These are phyloP conservation scores for Myioborus melanocephalus DNA, from an alignment of 2,797 vertebrate genomes.

Conservation along the genomic window DNA sequence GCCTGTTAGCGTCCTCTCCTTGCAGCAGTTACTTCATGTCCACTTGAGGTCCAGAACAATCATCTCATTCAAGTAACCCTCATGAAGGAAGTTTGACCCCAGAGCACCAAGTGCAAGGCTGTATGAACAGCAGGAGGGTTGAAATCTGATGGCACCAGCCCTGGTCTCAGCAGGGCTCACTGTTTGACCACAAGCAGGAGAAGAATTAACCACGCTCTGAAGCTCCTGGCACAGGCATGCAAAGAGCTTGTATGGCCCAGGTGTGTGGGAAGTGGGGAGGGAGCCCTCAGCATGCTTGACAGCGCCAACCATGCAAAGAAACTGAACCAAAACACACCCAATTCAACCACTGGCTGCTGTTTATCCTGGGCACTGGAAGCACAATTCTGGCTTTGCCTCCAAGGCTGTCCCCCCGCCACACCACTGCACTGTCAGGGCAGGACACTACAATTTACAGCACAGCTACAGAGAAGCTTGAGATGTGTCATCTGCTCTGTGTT, in stretches of 20 bases:
- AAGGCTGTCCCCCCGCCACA: neutral
- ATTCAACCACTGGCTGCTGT: neutral
- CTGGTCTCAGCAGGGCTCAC: neutral
- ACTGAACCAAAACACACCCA: neutral
- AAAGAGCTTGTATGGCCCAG: fast-evolving
- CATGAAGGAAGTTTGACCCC: neutral
- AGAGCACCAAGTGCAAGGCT: neutral
- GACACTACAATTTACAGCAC: neutral
- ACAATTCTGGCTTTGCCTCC: fast-evolving
- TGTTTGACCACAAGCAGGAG: neutral
- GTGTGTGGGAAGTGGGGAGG: fast-evolving
- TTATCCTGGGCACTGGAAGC: neutral
- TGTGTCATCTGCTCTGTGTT: too few relatives aligned
- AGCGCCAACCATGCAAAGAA: fast-evolving
- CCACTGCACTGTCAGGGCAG: fast-evolving
- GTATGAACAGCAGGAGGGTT: neutral
- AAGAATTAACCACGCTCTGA: neutral
- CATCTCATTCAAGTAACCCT: neutral
- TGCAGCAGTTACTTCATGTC: neutral
- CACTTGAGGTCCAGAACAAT: neutral
- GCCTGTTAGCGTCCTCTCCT: neutral
- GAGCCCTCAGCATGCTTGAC: fast-evolving
- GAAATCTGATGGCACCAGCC: neutral
- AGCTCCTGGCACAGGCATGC: neutral
- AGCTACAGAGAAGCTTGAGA: neutral